Percentiles rank a stretch among this genome's conserved stretches.
phyloP scores from a whole-genome alignment of 2,113 vertebrate genomes.

The Notothenia coriiceps region DNA sequence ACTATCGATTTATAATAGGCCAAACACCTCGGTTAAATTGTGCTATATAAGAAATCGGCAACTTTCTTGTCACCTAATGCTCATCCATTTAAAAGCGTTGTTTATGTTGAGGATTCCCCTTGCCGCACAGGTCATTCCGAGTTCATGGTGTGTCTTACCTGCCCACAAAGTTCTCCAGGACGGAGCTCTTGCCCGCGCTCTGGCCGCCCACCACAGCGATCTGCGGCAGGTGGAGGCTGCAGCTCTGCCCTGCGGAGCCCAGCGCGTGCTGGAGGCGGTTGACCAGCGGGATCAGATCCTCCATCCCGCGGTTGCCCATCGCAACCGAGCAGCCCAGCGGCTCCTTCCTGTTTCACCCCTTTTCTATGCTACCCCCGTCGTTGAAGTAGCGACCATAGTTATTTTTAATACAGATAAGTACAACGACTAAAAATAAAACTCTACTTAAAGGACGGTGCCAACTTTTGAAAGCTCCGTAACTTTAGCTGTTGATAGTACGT shows the following conservation, averaged over 20 bases:
- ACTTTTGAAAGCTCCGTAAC: neutral
- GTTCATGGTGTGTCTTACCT: slow-evolving; percentile 75
- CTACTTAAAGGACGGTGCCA: neutral
- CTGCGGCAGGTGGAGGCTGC: slow-evolving; percentile 89
- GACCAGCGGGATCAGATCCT: slow-evolving; percentile 94
- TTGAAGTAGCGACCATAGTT: slow-evolving; percentile 17
- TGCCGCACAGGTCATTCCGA: neutral
- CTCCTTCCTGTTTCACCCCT: slow-evolving; percentile 2
- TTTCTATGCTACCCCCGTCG: slow-evolving; percentile 13
- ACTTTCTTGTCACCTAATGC: no score
- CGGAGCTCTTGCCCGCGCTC: slow-evolving; percentile 92
- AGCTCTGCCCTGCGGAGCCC: slow-evolving; percentile 87
- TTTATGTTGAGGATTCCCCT: neutral
- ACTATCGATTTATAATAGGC: no score
- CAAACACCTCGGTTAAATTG: no score
- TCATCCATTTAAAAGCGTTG: no score
- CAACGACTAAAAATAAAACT: neutral
- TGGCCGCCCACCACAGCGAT: slow-evolving; percentile 92
- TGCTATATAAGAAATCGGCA: no score
- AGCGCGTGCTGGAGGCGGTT: slow-evolving; percentile 93
- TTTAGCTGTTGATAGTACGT: slow-evolving; percentile 5
- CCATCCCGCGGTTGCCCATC: slow-evolving; percentile 91
- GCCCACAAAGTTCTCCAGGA: slow-evolving; percentile 92
- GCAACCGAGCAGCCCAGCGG: slow-evolving; percentile 56
- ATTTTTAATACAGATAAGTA: neutral